Evolutionary conservation across 2,888 invertebrate genomes (phyloP).

Genomic region (Norana najaformis): DNA sequence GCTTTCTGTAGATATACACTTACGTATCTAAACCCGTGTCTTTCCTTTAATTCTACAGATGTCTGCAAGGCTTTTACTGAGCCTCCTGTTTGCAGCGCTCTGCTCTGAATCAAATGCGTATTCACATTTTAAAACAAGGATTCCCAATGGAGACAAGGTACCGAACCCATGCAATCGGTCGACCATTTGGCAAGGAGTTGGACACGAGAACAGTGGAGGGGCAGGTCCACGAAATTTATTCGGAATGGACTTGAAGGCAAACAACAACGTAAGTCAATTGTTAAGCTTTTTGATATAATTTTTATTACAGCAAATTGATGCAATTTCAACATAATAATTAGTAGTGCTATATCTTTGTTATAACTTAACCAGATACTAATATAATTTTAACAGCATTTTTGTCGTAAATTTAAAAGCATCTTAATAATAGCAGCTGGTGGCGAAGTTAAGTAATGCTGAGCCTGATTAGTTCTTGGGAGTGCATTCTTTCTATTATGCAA

Average conservation of each 20-base stretch:
- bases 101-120: slow-evolving; percentile 15
- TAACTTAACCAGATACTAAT: no score
- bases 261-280: not conserved
- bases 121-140: not conserved
- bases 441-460: no score
- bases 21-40: no score
- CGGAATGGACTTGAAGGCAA: slow-evolving; percentile 7
- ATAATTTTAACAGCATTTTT: no score
- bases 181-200: not conserved
- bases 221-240: slow-evolving; percentile 15
- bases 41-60: not conserved
- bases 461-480: no score
- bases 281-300: not conserved
- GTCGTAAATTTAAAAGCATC: no score
- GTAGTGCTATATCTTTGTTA: no score
- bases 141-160: slow-evolving; percentile 21
- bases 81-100: not conserved
- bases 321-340: no score
- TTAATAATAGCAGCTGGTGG: no score
- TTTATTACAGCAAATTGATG: no score
- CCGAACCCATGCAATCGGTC: slow-evolving; percentile 22
- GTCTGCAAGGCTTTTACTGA: not conserved
- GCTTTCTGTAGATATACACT: no score
- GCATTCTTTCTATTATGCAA: no score
- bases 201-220: not conserved